phyloP scores from a whole-genome alignment of 2,888 invertebrate genomes.

The Mesorhabditis spiculigera region DNA sequence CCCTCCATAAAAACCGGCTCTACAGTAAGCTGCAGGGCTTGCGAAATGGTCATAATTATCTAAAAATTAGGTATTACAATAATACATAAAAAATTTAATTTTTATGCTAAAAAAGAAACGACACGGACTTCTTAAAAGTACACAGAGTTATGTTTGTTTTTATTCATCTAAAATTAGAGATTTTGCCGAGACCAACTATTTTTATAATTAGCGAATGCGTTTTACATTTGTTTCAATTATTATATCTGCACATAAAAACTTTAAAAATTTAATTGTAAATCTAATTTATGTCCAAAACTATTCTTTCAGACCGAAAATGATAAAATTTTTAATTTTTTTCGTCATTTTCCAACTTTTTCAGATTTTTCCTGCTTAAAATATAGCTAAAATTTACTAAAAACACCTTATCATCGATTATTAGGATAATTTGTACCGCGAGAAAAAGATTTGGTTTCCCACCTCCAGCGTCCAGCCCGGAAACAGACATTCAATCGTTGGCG shows the following conservation, averaged over 20 bases:
- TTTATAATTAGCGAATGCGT: no score
- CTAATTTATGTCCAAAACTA: no score
- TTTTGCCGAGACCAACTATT: no score
- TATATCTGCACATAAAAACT: not conserved
- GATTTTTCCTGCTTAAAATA: no score
- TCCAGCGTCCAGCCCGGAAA: not conserved
- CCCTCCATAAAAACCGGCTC: constrained; percentile 1
- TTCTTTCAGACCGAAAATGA: no score
- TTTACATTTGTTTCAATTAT: not conserved
- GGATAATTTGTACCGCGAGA: no score
- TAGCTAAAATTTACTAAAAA: no score
- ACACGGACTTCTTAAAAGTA: not conserved
- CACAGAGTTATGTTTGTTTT: not conserved
- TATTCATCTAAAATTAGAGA: not conserved
- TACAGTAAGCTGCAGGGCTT: not conserved
- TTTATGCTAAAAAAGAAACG: not conserved
- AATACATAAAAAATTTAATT: no score
- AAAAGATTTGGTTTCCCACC: no score
- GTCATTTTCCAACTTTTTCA: not conserved
- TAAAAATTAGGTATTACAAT: not conserved
- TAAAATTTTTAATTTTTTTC: no score
- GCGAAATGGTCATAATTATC: not conserved
- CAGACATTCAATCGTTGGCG: not conserved
- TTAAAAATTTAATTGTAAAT: not conserved
- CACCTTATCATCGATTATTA: no score